phyloP scores from a whole-genome alignment of 2,888 invertebrate species.

The Prionchulus punctatus region DNA sequence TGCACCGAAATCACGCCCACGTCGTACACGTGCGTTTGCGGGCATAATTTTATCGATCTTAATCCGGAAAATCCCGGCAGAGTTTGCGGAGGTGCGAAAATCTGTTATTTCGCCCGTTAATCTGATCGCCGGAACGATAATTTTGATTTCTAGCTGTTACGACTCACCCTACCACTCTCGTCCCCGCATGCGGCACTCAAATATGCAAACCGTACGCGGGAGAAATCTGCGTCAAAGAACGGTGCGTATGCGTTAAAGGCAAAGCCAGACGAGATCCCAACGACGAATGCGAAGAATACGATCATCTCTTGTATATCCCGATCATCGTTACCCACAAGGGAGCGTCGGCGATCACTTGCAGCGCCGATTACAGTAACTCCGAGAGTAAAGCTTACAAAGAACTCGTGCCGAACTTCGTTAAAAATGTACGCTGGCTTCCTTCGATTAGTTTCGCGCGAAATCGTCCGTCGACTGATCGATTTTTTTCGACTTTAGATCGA shows the following conservation, averaged over 20 bases:
- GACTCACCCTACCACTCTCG: neutral
- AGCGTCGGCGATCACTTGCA: neutral
- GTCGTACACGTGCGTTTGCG: slow-evolving; percentile 19
- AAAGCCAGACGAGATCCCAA: slow-evolving; percentile 19
- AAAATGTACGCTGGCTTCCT: too few relatives aligned
- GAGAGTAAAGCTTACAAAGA: neutral
- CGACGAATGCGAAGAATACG: slow-evolving; percentile 16
- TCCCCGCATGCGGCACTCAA: neutral
- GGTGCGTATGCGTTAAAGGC: slow-evolving; percentile 26
- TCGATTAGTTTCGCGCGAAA: too few relatives aligned
- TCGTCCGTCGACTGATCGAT: neutral
- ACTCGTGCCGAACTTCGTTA: neutral
- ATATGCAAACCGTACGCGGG: neutral
- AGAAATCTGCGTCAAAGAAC: slow-evolving; percentile 22
- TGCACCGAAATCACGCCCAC: slow-evolving; percentile 1
- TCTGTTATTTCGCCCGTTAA: neutral
- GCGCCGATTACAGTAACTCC: neutral
- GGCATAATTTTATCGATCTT: slow-evolving; percentile 23
- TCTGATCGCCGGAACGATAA: too few relatives aligned
- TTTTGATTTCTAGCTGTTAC: too few relatives aligned
- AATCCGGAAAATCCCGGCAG: neutral
- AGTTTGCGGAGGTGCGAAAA: neutral
- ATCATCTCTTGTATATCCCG: neutral
- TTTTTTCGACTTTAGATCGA: neutral
- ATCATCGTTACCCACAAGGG: neutral